Percentiles rank a stretch among this genome's conserved stretches.
These are phyloP conservation scores for Papilio polyxenes DNA, from an alignment of 1,140 invertebrate genomes.

Conservation along the genomic window DNA sequence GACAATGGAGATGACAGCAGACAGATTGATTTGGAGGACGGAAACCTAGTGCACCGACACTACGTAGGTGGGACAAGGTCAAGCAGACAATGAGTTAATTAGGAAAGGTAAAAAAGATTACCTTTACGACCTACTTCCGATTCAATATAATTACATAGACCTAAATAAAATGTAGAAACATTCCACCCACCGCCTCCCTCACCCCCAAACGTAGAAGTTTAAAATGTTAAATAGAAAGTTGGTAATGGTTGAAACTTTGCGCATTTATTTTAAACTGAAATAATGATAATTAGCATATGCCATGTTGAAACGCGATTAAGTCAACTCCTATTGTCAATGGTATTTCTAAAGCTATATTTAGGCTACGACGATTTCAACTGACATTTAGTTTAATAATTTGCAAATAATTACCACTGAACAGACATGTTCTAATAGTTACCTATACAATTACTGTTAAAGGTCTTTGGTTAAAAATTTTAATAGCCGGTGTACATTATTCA, in stretches of 20 bases:
- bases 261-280: constrained; percentile 46
- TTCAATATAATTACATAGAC: background rate
- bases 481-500: too few species aligned
- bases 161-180: background rate
- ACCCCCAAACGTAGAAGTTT: constrained; percentile 39
- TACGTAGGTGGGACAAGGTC: too few species aligned
- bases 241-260: constrained; percentile 48
- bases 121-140: too few species aligned
- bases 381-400: background rate
- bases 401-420: background rate
- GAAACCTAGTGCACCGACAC: too few species aligned
- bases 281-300: constrained; percentile 53
- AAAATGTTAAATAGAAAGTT: constrained; percentile 42
- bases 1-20: too few species aligned
- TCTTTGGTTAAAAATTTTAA: background rate
- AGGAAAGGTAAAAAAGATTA: too few species aligned
- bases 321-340: constrained; percentile 30
- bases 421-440: background rate
- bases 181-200: background rate
- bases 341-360: constrained; percentile 42
- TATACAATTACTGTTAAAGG: background rate
- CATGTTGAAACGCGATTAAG: constrained; percentile 51
- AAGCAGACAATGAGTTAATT: too few species aligned
- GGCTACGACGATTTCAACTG: constrained; percentile 6
- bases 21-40: too few species aligned